Evolutionary conservation across 2,113 vertebrate genomes (phyloP), one percentile per base, ranked within the genome.

Genomic region (Mixornis gularis): DNA sequence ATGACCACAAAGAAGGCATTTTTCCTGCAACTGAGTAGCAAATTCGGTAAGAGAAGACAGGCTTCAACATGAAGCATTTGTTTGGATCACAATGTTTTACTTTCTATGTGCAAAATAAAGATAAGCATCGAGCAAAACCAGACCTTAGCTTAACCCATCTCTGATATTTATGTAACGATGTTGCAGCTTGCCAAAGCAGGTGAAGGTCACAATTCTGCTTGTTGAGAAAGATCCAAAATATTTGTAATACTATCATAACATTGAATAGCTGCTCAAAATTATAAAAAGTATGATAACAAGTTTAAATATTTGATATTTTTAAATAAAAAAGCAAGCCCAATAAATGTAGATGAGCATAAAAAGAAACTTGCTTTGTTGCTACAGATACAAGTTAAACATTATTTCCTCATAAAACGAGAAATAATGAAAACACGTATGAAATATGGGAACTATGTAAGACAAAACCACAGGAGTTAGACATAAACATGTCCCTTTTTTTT

Each of bases 111-210:
- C 81, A 92, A 93, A 91, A 92, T 40, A 85, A 72, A 95, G 94
- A 95, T 89, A 96, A 83, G 59, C 43, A 94, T 92, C 84, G 83
- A 87, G 94, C 44, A 96, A 92, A 93, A 91, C 48, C 55, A 95
- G 91, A 92, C 84, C 81, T 83, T 32, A 19, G 22, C 49, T 93
- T 93, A 94, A 91, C 74, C 78, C 34, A 29, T 70, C 85, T 87
- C 77, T 38, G 43, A 70, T 52, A 87, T 66, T 94, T 91, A 87
- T 73, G 49, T 85, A 79, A 92, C 7, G 21, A 70, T 73, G 80
- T 7, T 89, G 59, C 48, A 56, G 78, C 71, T 87, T 96, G 91
- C 43, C 74, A 87, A 52, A 82, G 81, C 40, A 92, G 85, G 71
- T 85, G 51, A 94, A 94, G 60, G 78, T 89, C 76, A 82, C 43